phyloP scores from a whole-genome alignment of 2,797 vertebrate genomes.

The Ispidina picta region DNA sequence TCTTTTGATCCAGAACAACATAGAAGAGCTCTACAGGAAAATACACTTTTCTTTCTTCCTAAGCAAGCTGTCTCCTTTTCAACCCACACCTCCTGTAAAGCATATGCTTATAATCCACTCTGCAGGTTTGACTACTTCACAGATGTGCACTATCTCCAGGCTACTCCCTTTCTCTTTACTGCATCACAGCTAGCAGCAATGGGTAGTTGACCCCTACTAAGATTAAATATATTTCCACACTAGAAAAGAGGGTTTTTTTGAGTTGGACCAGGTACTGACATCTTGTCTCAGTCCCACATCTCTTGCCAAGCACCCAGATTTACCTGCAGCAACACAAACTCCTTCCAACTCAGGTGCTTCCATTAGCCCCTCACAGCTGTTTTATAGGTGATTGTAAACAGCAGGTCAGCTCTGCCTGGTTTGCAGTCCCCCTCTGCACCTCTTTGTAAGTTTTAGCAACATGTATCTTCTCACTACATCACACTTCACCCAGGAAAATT shows the following conservation, averaged over 20 bases:
- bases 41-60: background rate
- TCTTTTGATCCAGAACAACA: accelerated
- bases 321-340: background rate
- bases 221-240: background rate
- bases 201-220: background rate
- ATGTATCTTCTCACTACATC: background rate
- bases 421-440: background rate
- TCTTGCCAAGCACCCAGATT: background rate
- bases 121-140: too few species aligned
- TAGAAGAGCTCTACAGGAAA: background rate
- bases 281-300: accelerated
- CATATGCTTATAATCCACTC: background rate
- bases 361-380: background rate
- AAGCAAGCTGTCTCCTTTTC: background rate
- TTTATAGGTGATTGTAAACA: too few species aligned
- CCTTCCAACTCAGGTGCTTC: background rate
- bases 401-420: background rate
- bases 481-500: background rate
- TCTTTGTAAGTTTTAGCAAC: background rate
- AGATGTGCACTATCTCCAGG: accelerated
- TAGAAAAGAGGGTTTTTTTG: background rate
- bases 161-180: background rate
- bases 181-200: background rate
- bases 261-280: too few species aligned
- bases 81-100: background rate